Base-by-base conservation (phyloP, 1,140 invertebrate species). In the Oscheius sp. region DNA sequence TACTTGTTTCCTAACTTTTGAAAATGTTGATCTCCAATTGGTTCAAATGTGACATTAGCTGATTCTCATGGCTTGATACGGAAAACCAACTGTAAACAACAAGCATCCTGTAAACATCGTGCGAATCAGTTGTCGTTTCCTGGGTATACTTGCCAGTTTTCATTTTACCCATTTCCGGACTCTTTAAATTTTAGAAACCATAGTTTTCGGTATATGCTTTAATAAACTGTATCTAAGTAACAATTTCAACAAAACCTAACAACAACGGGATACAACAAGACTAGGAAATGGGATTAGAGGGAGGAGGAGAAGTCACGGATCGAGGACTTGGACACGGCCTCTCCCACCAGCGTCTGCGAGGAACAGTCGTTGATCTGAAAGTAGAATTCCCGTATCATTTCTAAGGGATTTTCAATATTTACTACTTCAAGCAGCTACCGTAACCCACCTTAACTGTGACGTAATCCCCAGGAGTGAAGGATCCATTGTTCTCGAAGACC, bases 391-490 rank as follows among this genome's bases (percentile, higher is more conserved):
- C 23, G 23, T 45, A 45, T 18, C 42, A 23, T 18, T 18, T 45
- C 15, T 45, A 45, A 45, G 15, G 18, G 23, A 45, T 45, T 45
- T 45, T 45, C 23, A 15, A 45, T 15, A 45, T 23, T 45, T 15
- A 13, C 55, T 59, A 59, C 20, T 10, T 59, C 10, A 59, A 31
- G 29, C 13, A 10, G 20, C 13, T 23, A 10, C 20, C 20, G 15
- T 15, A 59, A 59, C 13, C 15, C 29, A 59, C 55, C 55, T 63
- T 34, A 31, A 76, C 52, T 28, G 23, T 28, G 1, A 78, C 74
- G 55, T 76, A 78, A 49, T 78, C 76, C 4, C 77, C 77, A 7
- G 75, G 70, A 23, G 42, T 15, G 29, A 42, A 62, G 15, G 10
- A 10, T 13, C 23, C 3, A 31, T 20, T 49, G 29, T 78, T 73